phyloP scores from a whole-genome alignment of 2,113 vertebrate species.

The Hipposideros armiger region DNA sequence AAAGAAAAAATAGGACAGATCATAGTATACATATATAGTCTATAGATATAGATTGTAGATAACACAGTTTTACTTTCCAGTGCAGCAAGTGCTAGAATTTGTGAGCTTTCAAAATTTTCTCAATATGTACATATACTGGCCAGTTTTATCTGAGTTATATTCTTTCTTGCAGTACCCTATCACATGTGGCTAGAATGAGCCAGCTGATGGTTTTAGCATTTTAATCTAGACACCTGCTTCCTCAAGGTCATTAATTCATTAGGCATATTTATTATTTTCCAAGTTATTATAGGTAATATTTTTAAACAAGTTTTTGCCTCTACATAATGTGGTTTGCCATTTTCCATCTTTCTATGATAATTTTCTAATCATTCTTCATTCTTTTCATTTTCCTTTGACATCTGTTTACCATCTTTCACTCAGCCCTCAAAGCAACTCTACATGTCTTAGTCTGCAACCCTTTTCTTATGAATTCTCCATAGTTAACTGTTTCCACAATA shows the following conservation, averaged over 20 bases:
- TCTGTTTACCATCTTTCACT: not conserved
- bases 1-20: not conserved
- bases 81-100: not conserved
- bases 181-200: not conserved
- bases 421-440: not conserved
- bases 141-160: not conserved
- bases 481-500: not conserved
- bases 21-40: not conserved
- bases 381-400: not conserved
- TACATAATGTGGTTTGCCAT: not conserved
- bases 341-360: not conserved
- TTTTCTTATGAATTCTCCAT: not conserved
- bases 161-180: not conserved
- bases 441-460: not conserved
- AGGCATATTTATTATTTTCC: not conserved
- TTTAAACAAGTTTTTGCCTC: conserved; percentile 1
- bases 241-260: not conserved
- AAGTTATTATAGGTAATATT: not conserved
- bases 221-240: not conserved
- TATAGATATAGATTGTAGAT: not conserved
- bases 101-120: conserved; percentile 7
- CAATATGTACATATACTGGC: not conserved
- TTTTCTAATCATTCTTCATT: conserved; percentile 13
- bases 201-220: not conserved
- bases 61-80: not conserved